A percentile compares a stretch with the other conserved stretches of the same genome.
phyloP scores from a whole-genome alignment of 2,113 vertebrate genomes.

The Onychostruthus taczanowskii region DNA sequence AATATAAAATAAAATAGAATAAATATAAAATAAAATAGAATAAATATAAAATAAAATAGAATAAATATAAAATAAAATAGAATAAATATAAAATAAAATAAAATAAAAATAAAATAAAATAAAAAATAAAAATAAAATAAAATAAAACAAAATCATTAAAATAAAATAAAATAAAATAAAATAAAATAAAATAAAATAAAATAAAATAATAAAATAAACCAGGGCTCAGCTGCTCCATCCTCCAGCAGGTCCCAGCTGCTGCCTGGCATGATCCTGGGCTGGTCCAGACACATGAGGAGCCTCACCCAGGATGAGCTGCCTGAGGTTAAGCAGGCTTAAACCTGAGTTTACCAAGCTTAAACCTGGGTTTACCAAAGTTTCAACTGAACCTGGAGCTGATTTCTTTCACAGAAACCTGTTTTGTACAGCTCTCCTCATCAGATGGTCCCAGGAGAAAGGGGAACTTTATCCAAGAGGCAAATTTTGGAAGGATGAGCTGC shows the following conservation, averaged over 20 bases:
- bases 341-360: background rate
- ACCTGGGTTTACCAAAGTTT: background rate
- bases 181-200: background rate
- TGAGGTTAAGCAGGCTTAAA: background rate
- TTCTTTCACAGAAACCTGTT: background rate
- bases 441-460: background rate
- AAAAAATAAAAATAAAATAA: too few relatives aligned
- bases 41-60: background rate
- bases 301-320: background rate
- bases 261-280: accelerated
- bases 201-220: background rate
- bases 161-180: background rate
- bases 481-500: background rate
- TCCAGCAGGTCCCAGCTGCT: background rate
- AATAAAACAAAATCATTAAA: background rate
- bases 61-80: background rate
- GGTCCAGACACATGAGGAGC: background rate
- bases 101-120: background rate
- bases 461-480: background rate
- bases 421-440: background rate
- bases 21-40: background rate
- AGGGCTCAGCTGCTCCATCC: background rate
- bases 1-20: background rate
- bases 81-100: background rate
- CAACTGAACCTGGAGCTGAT: background rate